Evolutionary conservation across 2,888 invertebrate genomes (phyloP).

Genomic region (Ischnura elegans): DNA sequence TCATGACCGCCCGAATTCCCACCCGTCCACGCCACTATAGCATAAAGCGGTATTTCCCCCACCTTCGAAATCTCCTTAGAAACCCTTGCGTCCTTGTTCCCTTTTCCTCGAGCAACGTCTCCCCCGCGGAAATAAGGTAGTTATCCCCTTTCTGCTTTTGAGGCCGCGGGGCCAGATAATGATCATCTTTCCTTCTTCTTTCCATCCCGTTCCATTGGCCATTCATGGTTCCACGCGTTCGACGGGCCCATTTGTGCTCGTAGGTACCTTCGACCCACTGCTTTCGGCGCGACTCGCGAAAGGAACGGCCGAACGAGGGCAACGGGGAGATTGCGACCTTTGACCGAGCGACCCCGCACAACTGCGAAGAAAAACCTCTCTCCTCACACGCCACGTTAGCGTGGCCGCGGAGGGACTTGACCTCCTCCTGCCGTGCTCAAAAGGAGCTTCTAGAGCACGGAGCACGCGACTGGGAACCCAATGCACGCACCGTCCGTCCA

Average conservation of each 20-base stretch:
- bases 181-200: not conserved
- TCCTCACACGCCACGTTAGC: not conserved
- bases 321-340: not conserved
- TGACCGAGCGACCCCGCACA: not conserved
- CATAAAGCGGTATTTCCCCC: not conserved
- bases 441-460: not conserved
- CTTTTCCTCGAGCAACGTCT: not conserved
- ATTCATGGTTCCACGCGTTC: constrained; percentile 14
- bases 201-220: not conserved
- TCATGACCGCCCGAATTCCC: not conserved
- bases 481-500: not conserved
- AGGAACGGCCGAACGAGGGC: constrained; percentile 6
- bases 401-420: not conserved
- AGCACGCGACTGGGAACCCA: not conserved
- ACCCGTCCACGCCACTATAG: not conserved
- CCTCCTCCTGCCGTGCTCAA: not conserved
- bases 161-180: not conserved
- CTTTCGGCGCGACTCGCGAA: not conserved
- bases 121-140: not conserved
- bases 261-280: not conserved
- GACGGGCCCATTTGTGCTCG: not conserved
- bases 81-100: constrained; percentile 17
- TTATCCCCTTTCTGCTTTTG: not conserved
- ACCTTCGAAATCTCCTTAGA: not conserved
- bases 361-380: not conserved